Conservation (phyloP, 2,113 vertebrate genomes). For the Sylvia atricapilla region DNA sequence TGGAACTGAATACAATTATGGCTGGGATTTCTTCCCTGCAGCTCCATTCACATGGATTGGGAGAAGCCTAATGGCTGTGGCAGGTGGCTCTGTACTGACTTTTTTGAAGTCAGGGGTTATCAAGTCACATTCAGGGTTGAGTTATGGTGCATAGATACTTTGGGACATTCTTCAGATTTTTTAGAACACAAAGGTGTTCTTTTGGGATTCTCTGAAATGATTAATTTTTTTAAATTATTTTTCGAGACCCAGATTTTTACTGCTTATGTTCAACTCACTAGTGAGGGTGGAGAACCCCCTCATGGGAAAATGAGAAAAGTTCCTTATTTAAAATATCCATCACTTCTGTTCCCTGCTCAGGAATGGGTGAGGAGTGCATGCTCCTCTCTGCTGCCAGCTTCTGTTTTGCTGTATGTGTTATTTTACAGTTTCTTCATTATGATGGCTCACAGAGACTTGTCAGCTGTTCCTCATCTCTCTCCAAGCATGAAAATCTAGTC, state of each 20-base stretch:
- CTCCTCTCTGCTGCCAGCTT: neutral
- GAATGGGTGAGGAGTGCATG: neutral
- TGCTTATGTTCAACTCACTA: neutral
- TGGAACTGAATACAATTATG: neutral
- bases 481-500: slow-evolving; percentile 16
- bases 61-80: neutral
- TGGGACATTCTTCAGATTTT: neutral
- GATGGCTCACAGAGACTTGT: neutral
- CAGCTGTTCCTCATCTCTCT: slow-evolving; percentile 11
- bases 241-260: neutral
- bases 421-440: neutral
- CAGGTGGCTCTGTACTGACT: neutral
- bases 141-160: neutral
- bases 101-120: neutral
- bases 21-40: neutral
- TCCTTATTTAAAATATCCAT: neutral
- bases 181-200: neutral
- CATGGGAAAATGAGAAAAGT: neutral
- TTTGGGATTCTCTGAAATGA: neutral
- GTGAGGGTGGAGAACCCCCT: neutral
- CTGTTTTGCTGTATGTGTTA: neutral
- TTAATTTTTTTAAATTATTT: too few relatives aligned
- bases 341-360: neutral
- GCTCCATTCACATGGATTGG: neutral
- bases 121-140: neutral